phyloP scores from a whole-genome alignment of 2,113 vertebrate genomes.

The Diphyllodes magnificus region DNA sequence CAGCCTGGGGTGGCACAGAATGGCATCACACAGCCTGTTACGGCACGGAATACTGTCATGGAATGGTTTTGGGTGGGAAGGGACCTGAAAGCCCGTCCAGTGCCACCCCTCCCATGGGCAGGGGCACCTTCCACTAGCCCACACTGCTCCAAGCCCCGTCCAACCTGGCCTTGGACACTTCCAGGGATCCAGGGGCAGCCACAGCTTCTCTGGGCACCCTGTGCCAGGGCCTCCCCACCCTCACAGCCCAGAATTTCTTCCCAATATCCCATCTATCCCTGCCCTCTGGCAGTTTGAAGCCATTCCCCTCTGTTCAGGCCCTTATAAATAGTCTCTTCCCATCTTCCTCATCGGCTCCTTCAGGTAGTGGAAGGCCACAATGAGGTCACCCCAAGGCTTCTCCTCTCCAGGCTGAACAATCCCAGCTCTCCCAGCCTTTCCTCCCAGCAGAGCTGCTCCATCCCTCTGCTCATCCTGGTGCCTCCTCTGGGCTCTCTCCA shows the following conservation, averaged over 20 bases:
- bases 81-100: too few relatives aligned
- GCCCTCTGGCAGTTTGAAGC: background rate
- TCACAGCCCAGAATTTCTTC: accelerated
- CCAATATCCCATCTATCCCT: background rate
- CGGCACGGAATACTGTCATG: background rate
- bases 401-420: background rate
- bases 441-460: background rate
- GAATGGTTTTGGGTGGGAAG: background rate
- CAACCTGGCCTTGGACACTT: background rate
- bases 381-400: background rate
- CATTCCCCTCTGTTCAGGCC: background rate
- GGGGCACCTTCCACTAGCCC: background rate
- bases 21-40: background rate
- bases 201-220: background rate
- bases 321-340: background rate
- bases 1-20: background rate
- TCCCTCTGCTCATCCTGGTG: background rate
- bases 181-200: background rate
- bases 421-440: background rate
- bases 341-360: background rate
- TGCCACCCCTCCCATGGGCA: background rate
- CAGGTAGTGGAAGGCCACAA: accelerated
- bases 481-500: background rate
- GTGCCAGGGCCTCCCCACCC: accelerated
- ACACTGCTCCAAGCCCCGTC: accelerated